Percentiles rank a stretch among this genome's conserved stretches.
Evolutionary conservation across 1,140 invertebrate genomes (phyloP).

Genomic region (Drosophila funebris): DNA sequence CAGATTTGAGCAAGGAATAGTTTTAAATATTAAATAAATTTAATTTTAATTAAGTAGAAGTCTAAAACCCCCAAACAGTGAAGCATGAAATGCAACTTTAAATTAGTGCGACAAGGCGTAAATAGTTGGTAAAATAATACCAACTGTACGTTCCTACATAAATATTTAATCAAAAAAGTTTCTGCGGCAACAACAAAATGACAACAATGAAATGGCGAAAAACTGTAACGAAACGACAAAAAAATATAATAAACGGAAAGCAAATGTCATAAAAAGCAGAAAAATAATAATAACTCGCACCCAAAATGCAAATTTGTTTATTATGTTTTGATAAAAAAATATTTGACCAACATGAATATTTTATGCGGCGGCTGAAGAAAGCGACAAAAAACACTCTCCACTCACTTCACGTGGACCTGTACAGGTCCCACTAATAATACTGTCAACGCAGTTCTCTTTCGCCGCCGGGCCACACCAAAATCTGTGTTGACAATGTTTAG

Average conservation of each 20-base stretch:
- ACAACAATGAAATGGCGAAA: conserved; percentile 27
- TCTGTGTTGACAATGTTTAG: conserved; percentile 78
- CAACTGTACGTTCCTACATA: conserved; percentile 16
- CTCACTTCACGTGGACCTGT: conserved; percentile 32
- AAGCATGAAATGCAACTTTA: conserved; percentile 49
- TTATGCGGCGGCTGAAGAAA: conserved; percentile 56
- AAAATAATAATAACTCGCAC: neutral
- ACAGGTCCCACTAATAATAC: conserved; percentile 64
- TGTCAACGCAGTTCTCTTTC: conserved; percentile 54
- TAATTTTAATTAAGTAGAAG: conserved; percentile 13
- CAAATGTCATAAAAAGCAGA: conserved; percentile 9
- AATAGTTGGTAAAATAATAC: conserved; percentile 12
- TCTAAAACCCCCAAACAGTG: conserved; percentile 17
- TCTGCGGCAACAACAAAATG: conserved; percentile 9
- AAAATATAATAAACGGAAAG: neutral
- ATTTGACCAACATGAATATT: conserved; percentile 69
- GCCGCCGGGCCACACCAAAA: conserved; percentile 59
- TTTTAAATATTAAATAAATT: neutral
- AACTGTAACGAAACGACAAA: conserved; percentile 40
- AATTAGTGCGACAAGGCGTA: conserved; percentile 41
- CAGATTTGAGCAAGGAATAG: no score
- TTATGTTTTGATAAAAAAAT: conserved; percentile 74
- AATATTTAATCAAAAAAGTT: conserved; percentile 69
- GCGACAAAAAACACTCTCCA: conserved; percentile 22
- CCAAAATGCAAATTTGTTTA: conserved; percentile 75